Conservation (phyloP, 1,140 invertebrate species). For the Theocolax elegans region DNA sequence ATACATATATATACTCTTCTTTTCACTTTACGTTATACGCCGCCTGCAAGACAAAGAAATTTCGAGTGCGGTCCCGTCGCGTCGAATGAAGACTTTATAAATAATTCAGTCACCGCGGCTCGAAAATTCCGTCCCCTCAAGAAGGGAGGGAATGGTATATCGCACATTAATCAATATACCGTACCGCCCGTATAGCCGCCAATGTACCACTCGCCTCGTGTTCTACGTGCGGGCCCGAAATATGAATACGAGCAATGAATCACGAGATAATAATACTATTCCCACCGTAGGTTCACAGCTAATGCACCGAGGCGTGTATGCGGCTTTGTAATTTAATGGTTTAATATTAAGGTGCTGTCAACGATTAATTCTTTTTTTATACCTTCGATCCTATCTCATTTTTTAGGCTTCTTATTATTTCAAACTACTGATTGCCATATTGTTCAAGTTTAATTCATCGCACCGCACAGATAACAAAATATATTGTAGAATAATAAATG, state of each 20-base stretch:
- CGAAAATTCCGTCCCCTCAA: constrained; percentile 54
- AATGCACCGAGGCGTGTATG: constrained; percentile 8
- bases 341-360: constrained; percentile 15
- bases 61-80: constrained; percentile 48
- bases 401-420: too few species aligned
- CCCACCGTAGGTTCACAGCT: constrained; percentile 4
- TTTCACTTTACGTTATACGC: constrained; percentile 24
- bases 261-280: constrained; percentile 58
- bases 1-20: constrained; percentile 15
- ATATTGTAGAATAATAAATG: too few species aligned
- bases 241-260: constrained; percentile 63
- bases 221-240: constrained; percentile 39
- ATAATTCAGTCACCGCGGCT: constrained; percentile 53
- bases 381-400: too few species aligned
- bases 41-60: constrained; percentile 47
- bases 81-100: constrained; percentile 62
- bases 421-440: too few species aligned
- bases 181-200: constrained; percentile 50
- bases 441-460: too few species aligned
- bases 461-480: too few species aligned
- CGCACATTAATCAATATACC: constrained; percentile 61
- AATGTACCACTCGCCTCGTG: constrained; percentile 45
- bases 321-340: constrained; percentile 27
- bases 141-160: constrained; percentile 45
- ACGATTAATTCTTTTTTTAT: constrained; percentile 21